A percentile compares a stretch with the other conserved stretches of the same genome.
Evolutionary conservation across 2,888 invertebrate genomes (phyloP).

Genomic region (Arenicola marina): DNA sequence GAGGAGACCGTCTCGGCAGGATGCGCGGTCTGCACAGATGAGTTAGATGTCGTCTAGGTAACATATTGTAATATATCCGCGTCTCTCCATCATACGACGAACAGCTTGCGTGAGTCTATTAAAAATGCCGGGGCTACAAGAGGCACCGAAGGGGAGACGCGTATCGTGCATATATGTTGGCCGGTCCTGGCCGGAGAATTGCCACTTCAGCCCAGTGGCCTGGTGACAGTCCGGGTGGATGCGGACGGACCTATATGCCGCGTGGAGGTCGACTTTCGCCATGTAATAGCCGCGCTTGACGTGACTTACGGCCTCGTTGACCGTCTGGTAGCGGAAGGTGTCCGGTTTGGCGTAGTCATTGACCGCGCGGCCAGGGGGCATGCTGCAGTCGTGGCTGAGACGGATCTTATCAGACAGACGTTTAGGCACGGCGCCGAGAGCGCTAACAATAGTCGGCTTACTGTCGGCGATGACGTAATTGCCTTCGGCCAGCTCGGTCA

Average conservation of each 20-base stretch:
- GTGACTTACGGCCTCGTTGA: conserved; percentile 3
- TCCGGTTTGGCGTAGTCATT: background rate
- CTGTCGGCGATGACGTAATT: background rate
- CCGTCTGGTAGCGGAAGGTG: background rate
- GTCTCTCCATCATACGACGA: conserved; percentile 4
- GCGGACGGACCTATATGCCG: background rate
- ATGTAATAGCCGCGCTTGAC: background rate
- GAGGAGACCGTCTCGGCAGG: too few species aligned
- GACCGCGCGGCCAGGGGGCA: background rate
- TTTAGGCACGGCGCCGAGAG: conserved; percentile 3
- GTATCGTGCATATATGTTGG: conserved; percentile 8
- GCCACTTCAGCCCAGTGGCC: conserved; percentile 11
- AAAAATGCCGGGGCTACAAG: conserved; percentile 7
- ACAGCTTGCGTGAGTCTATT: conserved; percentile 4
- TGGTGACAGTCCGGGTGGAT: background rate
- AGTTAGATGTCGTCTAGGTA: too few species aligned
- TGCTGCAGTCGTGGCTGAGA: conserved; percentile 8
- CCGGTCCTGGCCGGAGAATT: background rate
- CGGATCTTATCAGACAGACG: background rate
- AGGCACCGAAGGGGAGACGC: conserved; percentile 9
- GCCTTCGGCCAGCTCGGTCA: background rate
- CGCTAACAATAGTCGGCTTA: background rate
- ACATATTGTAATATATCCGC: too few species aligned
- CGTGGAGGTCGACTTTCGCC: conserved; percentile 6
- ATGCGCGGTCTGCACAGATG: too few species aligned